Evolutionary conservation across 2,113 vertebrate species (phyloP).

Genomic region (Coreoperca whiteheadi): DNA sequence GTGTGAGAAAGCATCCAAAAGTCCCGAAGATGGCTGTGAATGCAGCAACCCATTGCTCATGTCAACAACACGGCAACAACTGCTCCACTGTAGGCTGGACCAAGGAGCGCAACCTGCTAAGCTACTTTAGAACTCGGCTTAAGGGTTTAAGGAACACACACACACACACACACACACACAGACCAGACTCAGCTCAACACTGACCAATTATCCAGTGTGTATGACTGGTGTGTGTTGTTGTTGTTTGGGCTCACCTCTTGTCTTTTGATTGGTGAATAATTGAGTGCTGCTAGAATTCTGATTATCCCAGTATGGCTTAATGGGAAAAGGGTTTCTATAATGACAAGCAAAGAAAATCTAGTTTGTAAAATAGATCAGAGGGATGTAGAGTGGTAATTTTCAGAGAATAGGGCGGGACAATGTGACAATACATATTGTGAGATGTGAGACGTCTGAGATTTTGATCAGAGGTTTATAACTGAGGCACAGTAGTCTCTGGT

Average conservation of each 20-base stretch:
- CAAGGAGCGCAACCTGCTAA: conserved; percentile 71
- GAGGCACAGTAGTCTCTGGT: background rate
- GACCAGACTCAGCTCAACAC: conserved; percentile 62
- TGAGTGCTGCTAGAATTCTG: background rate
- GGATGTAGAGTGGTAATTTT: background rate
- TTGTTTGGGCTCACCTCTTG: conserved; percentile 28
- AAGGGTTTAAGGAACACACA: conserved; percentile 75
- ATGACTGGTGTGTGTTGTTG: conserved; percentile 34
- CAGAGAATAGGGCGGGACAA: background rate
- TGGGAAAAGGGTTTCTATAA: background rate
- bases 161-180: conserved; percentile 17
- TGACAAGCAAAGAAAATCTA: background rate
- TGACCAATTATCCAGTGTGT: conserved; percentile 69
- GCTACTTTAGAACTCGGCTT: conserved; percentile 78
- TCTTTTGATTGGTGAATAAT: conserved; percentile 29
- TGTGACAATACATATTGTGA: background rate
- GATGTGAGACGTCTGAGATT: background rate
- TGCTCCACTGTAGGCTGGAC: conserved; percentile 43
- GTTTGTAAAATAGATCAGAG: background rate
- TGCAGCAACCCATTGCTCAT: conserved; percentile 27
- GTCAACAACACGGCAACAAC: conserved; percentile 32
- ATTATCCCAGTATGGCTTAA: background rate
- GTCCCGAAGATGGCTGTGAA: background rate
- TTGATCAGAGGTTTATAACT: background rate
- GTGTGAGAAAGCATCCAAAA: conserved; percentile 10